A percentile compares a stretch with the other conserved stretches of the same genome.
These are phyloP conservation scores for Sanderia malayensis DNA, from an alignment of 30 jellyfish, hydroid and myxozoan species.

Conservation along the genomic window DNA sequence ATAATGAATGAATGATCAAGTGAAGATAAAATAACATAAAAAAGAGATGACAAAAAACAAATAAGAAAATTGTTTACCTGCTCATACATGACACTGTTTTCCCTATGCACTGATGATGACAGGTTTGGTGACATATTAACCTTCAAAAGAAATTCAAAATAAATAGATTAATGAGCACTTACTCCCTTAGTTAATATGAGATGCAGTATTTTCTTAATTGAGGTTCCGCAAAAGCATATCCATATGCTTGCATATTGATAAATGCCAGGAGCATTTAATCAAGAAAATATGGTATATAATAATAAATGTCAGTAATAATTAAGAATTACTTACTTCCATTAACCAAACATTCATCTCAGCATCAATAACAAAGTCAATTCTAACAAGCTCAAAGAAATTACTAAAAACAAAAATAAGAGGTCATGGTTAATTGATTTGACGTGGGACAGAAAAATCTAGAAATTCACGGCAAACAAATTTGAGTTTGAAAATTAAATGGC, in stretches of 20 bases:
- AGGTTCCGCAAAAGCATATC: too few species aligned
- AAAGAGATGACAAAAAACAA: background rate
- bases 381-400: constrained; percentile 91
- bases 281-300: background rate
- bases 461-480: too few species aligned
- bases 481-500: too few species aligned
- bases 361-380: constrained; percentile 87
- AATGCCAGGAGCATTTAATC: background rate
- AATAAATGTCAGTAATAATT: background rate
- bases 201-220: too few species aligned
- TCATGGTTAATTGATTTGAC: too few species aligned
- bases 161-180: too few species aligned
- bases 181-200: too few species aligned
- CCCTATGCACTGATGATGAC: constrained; percentile 69
- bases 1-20: background rate
- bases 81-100: constrained; percentile 67
- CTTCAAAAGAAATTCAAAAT: constrained; percentile 40
- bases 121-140: constrained; percentile 95
- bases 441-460: too few species aligned
- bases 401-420: constrained; percentile 47
- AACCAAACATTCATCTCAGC: constrained; percentile 79
- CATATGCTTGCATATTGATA: too few species aligned
- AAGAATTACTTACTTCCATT: constrained; percentile 75
- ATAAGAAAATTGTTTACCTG: constrained; percentile 59
- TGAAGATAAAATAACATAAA: background rate